phyloP scores from a whole-genome alignment of 2,888 invertebrate genomes.

The Tetheella fluctuosa region DNA sequence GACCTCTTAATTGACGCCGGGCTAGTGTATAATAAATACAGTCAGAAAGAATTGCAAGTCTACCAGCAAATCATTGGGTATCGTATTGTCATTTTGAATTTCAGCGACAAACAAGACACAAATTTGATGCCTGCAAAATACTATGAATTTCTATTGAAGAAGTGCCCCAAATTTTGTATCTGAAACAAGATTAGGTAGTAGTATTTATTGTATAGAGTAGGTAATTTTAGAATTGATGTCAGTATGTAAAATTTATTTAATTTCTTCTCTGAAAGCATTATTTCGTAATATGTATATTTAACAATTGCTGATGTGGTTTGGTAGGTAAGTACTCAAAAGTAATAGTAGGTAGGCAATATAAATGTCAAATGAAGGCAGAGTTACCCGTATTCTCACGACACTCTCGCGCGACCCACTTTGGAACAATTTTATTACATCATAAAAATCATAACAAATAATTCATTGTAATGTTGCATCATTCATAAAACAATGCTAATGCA shows the following conservation, averaged over 20 bases:
- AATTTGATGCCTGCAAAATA: too few species aligned
- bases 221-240: too few species aligned
- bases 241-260: too few species aligned
- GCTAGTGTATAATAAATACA: conserved; percentile 34
- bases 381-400: conserved; percentile 31
- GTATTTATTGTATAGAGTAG: too few species aligned
- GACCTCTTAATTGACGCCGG: conserved; percentile 70
- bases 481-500: conserved; percentile 30
- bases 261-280: too few species aligned
- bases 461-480: conserved; percentile 37
- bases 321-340: background rate
- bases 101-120: background rate
- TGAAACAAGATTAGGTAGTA: too few species aligned
- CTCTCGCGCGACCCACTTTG: conserved; percentile 38
- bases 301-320: background rate
- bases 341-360: background rate
- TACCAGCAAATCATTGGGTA: background rate
- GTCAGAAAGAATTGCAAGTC: conserved; percentile 30
- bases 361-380: conserved; percentile 23
- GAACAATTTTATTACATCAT: conserved; percentile 38
- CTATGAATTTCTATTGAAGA: too few species aligned
- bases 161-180: too few species aligned
- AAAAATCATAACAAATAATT: conserved; percentile 32
- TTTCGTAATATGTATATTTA: background rate
- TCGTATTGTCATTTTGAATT: background rate